Base-by-base conservation (phyloP, 2,113 vertebrate species). In the Chelonoidis abingdonii region DNA sequence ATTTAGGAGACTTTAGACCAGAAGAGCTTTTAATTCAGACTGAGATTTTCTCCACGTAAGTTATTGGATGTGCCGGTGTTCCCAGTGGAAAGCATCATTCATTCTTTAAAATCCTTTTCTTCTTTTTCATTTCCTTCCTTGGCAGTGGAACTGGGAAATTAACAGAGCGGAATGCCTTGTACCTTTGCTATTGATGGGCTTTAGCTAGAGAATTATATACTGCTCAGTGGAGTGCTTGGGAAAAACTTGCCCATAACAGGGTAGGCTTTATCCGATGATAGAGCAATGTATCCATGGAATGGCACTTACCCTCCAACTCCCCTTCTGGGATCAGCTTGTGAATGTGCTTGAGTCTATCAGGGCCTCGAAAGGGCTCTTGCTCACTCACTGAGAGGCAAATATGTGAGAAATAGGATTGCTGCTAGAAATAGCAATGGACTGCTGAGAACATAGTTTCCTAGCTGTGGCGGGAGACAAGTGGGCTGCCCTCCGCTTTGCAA, bases 21-120 rank as follows among this genome's bases (percentile, higher is more conserved):
- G 96, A 52, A 96, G 94, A 96, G 95, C 91, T 88, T 96, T 97
- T 96, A 97, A 96, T 94, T 96, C 94, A 95, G 95, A 86, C 95
- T 41, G 90, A 81, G 96, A 93, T 97, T 95, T 95, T 92, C 95
- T 96, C 94, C 95, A 91, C 91, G 91, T 90, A 95, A 86, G 86
- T 94, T 97, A 95, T 96, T 97, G 92, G 91, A 94, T 96, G 93
- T 95, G 95, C 91, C 93, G 91, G 83, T 87, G 56, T 8, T 97
- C 96, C 92, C 91, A 84, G 95, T 93, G 92, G 95, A 94, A 95
- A 97, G 86, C 90, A 89, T 97, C 87, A 80, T 90, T 90, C 92
- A 93, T 90, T 80, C 95, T 90, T 72, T 88, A 53, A 91, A 94
- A 96, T 84, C 92, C 62, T 31, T 54, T 75, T 54, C 92, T 62